Percentiles rank a stretch among this genome's conserved stretches.
Evolutionary conservation across 2,113 vertebrate species (phyloP).

Genomic region (zebrafish (Danio rerio)): DNA sequence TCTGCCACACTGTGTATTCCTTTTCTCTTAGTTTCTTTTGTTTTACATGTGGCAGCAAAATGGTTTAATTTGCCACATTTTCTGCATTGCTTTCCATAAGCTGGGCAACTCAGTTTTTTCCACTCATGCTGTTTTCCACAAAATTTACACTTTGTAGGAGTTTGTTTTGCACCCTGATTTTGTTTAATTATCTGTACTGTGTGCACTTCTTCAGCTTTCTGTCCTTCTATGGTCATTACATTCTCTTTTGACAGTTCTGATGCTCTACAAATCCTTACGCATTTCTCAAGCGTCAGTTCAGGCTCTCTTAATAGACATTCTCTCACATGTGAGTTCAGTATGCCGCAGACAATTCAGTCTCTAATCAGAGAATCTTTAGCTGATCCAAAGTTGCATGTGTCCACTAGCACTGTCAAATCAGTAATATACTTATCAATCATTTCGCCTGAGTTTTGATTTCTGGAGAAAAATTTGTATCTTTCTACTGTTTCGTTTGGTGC

Average conservation of each 20-base stretch:
- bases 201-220: slow-evolving; percentile 27
- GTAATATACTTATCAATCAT: background rate
- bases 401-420: background rate
- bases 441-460: slow-evolving; percentile 39
- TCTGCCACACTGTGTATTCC: slow-evolving; percentile 32
- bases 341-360: slow-evolving; percentile 2
- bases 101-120: slow-evolving; percentile 18
- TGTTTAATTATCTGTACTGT: slow-evolving; percentile 5
- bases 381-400: slow-evolving; percentile 14
- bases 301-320: background rate
- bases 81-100: slow-evolving; percentile 32
- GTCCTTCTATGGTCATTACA: slow-evolving; percentile 19
- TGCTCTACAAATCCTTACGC: slow-evolving; percentile 6
- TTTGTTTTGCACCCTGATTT: slow-evolving; percentile 1
- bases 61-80: slow-evolving; percentile 28
- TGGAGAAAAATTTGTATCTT: slow-evolving; percentile 49
- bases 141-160: background rate
- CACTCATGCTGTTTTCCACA: slow-evolving; percentile 24
- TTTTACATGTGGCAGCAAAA: slow-evolving; percentile 29
- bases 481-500: slow-evolving; percentile 32
- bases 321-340: slow-evolving; percentile 23
- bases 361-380: slow-evolving; percentile 16
- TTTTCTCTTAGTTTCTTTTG: slow-evolving; percentile 1
- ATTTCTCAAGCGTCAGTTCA: slow-evolving; percentile 10
- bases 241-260: slow-evolving; percentile 38